Evolutionary conservation across 2,113 vertebrate species (phyloP).

Genomic region (Stigmatopora nigra): DNA sequence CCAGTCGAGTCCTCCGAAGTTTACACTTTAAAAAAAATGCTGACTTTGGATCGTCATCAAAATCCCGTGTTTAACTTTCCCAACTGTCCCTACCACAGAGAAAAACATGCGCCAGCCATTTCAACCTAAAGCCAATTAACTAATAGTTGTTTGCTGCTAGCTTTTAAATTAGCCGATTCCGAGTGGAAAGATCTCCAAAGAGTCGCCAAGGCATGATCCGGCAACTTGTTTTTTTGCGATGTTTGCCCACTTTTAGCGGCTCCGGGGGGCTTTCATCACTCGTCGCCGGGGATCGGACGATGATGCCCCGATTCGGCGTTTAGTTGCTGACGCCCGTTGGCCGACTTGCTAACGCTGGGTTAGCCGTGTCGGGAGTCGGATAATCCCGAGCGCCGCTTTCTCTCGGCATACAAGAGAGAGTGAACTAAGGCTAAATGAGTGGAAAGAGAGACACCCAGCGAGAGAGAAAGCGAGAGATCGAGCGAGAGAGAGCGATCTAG

Average conservation of each 20-base stretch:
- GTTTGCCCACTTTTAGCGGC: slow-evolving; percentile 41
- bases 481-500: not conserved
- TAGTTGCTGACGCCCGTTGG: slow-evolving; percentile 39
- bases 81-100: slow-evolving; percentile 48
- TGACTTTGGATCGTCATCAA: slow-evolving; percentile 58
- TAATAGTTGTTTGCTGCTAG: slow-evolving; percentile 60
- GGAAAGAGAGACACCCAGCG: not conserved
- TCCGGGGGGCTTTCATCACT: slow-evolving; percentile 40
- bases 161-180: slow-evolving; percentile 51
- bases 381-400: slow-evolving; percentile 47
- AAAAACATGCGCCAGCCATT: slow-evolving; percentile 48
- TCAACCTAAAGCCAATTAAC: slow-evolving; percentile 59
- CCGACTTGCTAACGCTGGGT: slow-evolving; percentile 45
- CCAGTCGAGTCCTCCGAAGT: slow-evolving; percentile 40
- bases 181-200: slow-evolving; percentile 33
- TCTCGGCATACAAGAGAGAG: slow-evolving; percentile 21
- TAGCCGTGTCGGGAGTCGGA: slow-evolving; percentile 15
- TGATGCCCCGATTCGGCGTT: not conserved
- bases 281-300: slow-evolving; percentile 5
- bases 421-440: slow-evolving; percentile 20
- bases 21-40: slow-evolving; percentile 23
- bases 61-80: slow-evolving; percentile 31
- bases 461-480: not conserved
- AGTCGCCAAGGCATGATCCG: slow-evolving; percentile 46
- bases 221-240: slow-evolving; percentile 15